These are phyloP conservation scores for Pollicipes pollicipes DNA, from an alignment of 1,140 invertebrate genomes.

Conservation along the genomic window DNA sequence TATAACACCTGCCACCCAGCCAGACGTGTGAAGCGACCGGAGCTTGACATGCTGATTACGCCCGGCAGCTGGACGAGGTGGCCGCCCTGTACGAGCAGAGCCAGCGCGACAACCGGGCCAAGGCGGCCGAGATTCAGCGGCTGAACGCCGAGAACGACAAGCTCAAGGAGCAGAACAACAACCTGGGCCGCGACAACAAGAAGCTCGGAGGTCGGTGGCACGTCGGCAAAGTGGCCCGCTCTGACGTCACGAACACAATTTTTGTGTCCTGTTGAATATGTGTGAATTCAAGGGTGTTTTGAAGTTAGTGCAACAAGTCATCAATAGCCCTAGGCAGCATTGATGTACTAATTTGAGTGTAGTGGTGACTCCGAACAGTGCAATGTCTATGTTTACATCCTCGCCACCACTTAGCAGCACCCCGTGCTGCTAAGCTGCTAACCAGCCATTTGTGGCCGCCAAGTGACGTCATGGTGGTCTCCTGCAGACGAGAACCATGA, in stretches of 20 bases:
- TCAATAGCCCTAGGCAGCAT: too few species aligned
- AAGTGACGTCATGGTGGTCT: conserved; percentile 7
- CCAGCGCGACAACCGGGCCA: conserved; percentile 74
- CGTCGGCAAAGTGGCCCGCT: not conserved
- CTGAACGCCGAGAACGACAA: conserved; percentile 79
- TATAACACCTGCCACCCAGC: too few species aligned
- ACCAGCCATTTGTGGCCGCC: too few species aligned
- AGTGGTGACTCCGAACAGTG: not conserved
- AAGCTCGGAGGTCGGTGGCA: conserved; percentile 45
- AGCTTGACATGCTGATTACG: too few species aligned
- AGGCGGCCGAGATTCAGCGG: conserved; percentile 67
- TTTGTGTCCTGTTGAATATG: too few species aligned
- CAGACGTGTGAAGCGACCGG: too few species aligned
- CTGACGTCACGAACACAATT: too few species aligned
- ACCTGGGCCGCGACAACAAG: conserved; percentile 80
- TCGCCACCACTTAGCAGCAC: too few species aligned
- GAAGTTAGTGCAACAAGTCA: too few species aligned
- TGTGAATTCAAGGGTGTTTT: too few species aligned
- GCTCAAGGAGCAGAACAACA: conserved; percentile 78
- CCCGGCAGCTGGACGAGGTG: conserved; percentile 55
- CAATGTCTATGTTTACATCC: conserved; percentile 8
- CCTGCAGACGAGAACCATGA: conserved; percentile 71
- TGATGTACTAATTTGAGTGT: conserved; percentile 6
- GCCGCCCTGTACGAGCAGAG: conserved; percentile 68
- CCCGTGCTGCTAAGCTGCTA: too few species aligned